These are phyloP conservation scores for Bimastos eiseni DNA, from an alignment of 2,888 invertebrate genomes.

Conservation along the genomic window DNA sequence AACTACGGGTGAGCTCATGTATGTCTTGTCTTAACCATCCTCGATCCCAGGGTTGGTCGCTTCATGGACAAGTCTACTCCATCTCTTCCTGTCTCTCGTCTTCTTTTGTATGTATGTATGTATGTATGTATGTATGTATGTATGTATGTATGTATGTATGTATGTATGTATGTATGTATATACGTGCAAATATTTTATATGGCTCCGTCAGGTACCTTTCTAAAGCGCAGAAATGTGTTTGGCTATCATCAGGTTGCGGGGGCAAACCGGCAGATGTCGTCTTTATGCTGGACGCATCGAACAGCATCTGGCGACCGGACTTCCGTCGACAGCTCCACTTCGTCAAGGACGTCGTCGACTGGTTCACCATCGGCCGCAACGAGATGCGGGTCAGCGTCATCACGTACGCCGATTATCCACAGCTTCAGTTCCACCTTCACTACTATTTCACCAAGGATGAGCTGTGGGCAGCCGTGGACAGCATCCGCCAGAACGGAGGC, in stretches of 20 bases:
- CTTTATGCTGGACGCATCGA: constrained; percentile 48
- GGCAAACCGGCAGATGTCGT: constrained; percentile 49
- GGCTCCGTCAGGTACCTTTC: too few species aligned
- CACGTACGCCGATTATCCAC: constrained; percentile 33
- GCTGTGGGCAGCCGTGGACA: constrained; percentile 27
- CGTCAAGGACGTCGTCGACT: constrained; percentile 48
- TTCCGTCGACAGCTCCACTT: constrained; percentile 51
- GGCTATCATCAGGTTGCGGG: constrained; percentile 14
- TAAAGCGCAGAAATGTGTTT: background rate
- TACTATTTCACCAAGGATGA: constrained; percentile 30
- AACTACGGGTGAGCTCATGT: too few species aligned
- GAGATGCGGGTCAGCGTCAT: constrained; percentile 50
- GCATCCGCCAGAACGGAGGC: constrained; percentile 29
- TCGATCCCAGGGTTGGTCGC: too few species aligned
- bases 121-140: too few species aligned
- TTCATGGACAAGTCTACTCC: too few species aligned
- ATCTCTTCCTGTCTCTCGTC: too few species aligned
- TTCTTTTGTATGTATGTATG: too few species aligned
- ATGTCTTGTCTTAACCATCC: too few species aligned
- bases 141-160: too few species aligned
- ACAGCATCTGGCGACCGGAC: constrained; percentile 53
- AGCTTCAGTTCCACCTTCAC: constrained; percentile 30
- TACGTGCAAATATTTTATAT: too few species aligned
- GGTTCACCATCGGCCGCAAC: constrained; percentile 48
- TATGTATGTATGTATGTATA: too few species aligned